These are phyloP conservation scores for Perithous albicinctus DNA, from an alignment of 2,888 invertebrate species.

Conservation along the genomic window DNA sequence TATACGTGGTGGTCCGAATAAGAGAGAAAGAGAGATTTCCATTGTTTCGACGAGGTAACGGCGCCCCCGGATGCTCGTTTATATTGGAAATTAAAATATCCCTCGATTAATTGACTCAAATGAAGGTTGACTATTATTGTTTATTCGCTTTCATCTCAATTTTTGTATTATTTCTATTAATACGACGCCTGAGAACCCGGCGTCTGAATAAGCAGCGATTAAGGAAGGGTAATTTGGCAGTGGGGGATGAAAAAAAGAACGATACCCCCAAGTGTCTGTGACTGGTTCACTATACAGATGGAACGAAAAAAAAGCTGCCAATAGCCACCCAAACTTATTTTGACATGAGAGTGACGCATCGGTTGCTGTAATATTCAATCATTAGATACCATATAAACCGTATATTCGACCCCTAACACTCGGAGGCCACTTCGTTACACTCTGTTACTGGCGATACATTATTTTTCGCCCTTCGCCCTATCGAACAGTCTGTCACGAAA, in stretches of 20 bases:
- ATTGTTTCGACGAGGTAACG: conserved; percentile 48
- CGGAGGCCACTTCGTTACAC: conserved; percentile 32
- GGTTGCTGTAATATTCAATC: conserved; percentile 58
- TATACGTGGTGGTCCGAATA: conserved; percentile 8
- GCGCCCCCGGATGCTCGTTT: conserved; percentile 40
- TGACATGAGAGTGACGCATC: conserved; percentile 57
- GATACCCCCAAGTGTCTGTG: background rate
- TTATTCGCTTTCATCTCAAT: conserved; percentile 5
- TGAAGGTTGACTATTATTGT: conserved; percentile 16
- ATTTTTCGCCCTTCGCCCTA: conserved; percentile 45
- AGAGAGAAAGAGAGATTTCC: conserved; percentile 12
- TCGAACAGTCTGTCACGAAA: conserved; percentile 36
- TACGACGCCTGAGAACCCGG: background rate
- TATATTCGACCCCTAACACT: conserved; percentile 36
- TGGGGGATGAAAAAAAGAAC: conserved; percentile 1
- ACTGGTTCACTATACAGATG: conserved; percentile 42
- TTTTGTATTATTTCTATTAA: background rate
- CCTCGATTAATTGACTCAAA: conserved; percentile 45
- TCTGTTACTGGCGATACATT: conserved; percentile 50
- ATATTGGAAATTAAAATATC: conserved; percentile 53
- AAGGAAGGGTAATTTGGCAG: conserved; percentile 32
- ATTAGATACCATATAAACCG: conserved; percentile 43
- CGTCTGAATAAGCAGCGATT: conserved; percentile 42
- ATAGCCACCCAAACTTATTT: conserved; percentile 32
- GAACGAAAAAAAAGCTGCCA: conserved; percentile 22